A percentile compares a stretch with the other conserved stretches of the same genome.
phyloP scores from a whole-genome alignment of 1,140 invertebrate species.

The Hyles vespertilio region DNA sequence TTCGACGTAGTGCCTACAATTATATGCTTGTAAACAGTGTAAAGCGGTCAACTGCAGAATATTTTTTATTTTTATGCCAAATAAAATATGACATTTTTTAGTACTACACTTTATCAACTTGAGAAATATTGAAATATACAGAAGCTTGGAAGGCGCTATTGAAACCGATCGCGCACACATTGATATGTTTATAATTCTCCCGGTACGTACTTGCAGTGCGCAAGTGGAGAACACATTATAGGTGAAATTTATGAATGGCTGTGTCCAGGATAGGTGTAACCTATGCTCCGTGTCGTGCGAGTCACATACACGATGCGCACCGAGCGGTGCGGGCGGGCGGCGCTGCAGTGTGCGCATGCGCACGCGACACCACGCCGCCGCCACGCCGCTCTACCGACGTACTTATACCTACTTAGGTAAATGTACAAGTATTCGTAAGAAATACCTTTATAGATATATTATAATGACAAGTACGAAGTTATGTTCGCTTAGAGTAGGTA shows the following conservation, averaged over 20 bases:
- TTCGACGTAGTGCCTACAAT: slow-evolving; percentile 72
- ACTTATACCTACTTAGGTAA: slow-evolving; percentile 39
- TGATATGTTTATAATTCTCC: slow-evolving; percentile 1
- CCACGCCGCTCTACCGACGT: neutral
- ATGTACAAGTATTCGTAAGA: slow-evolving; percentile 56
- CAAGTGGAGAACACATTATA: slow-evolving; percentile 8
- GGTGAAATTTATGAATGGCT: slow-evolving; percentile 39
- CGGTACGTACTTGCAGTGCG: neutral
- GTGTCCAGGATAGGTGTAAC: slow-evolving; percentile 41
- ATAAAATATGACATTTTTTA: slow-evolving; percentile 26
- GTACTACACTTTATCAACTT: slow-evolving; percentile 29
- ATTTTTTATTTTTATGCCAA: slow-evolving; percentile 38
- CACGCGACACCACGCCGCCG: too few species aligned
- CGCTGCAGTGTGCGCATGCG: too few species aligned
- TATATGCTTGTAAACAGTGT: slow-evolving; percentile 66
- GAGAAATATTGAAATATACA: slow-evolving; percentile 3
- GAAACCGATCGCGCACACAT: slow-evolving; percentile 11
- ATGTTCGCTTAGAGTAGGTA: slow-evolving; percentile 73
- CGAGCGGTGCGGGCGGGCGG: neutral
- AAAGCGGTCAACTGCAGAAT: slow-evolving; percentile 35
- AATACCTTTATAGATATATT: slow-evolving; percentile 71
- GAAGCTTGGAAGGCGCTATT: slow-evolving; percentile 5
- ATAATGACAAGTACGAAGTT: slow-evolving; percentile 59
- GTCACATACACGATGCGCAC: neutral
- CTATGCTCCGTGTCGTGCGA: slow-evolving; percentile 9